A percentile compares a stretch with the other conserved stretches of the same genome.
Conservation (phyloP, 2,888 invertebrate species). For the Lepidonotus clava region DNA sequence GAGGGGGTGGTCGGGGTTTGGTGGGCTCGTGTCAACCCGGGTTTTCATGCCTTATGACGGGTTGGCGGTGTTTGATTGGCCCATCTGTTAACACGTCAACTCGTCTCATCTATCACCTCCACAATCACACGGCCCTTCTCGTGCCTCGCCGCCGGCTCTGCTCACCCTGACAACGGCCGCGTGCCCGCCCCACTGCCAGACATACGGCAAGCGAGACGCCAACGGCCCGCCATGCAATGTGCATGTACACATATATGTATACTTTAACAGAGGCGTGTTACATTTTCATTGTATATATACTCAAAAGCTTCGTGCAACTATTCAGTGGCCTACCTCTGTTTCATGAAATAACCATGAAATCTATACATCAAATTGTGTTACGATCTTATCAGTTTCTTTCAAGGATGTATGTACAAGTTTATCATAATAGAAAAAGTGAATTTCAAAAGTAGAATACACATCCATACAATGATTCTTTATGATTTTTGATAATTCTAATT, state of each 20-base stretch:
- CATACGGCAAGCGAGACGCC: background rate
- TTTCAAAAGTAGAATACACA: no score
- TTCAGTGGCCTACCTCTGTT: no score
- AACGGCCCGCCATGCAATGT: background rate
- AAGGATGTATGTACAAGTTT: no score
- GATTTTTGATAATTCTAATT: no score
- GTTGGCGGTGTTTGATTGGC: slow-evolving; percentile 9
- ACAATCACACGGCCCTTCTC: background rate
- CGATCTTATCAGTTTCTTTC: no score
- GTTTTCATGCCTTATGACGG: background rate
- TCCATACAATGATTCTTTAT: no score
- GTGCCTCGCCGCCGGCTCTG: background rate
- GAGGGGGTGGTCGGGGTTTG: background rate
- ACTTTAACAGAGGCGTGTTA: no score
- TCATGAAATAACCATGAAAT: no score
- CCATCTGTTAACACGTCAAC: slow-evolving; percentile 48
- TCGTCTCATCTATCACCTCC: slow-evolving; percentile 19
- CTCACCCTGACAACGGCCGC: slow-evolving; percentile 23
- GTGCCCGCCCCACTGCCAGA: background rate
- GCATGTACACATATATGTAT: background rate
- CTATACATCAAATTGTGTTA: no score
- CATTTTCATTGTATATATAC: no score
- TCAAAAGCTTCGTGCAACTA: no score
- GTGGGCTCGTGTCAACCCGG: background rate
- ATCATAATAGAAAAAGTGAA: no score